These are phyloP conservation scores for Hydrocynus forskahlii DNA, from an alignment of 2,797 vertebrate genomes.

Conservation along the genomic window DNA sequence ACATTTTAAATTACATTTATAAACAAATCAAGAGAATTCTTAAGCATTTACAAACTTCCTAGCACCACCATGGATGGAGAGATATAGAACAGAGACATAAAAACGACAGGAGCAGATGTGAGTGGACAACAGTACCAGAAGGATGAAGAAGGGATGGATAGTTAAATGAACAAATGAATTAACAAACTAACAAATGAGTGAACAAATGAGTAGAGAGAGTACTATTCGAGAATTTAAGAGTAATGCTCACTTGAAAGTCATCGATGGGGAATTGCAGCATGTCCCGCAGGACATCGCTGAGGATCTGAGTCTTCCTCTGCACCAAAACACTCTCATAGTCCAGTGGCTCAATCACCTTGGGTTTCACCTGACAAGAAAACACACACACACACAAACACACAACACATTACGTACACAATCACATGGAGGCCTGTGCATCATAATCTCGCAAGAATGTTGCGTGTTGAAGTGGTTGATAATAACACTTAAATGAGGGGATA, in stretches of 20 bases:
- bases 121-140: neutral
- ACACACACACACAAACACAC: slow-evolving; percentile 32
- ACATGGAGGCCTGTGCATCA: neutral
- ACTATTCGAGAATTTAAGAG: neutral
- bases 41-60: too few relatives aligned
- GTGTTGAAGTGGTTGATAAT: too few relatives aligned
- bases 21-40: too few relatives aligned
- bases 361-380: slow-evolving; percentile 83
- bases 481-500: too few relatives aligned
- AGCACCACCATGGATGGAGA: too few relatives aligned
- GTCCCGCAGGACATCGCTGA: slow-evolving; percentile 91
- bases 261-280: slow-evolving; percentile 96
- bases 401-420: slow-evolving; percentile 8
- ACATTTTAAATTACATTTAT: too few relatives aligned
- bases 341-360: slow-evolving; percentile 93
- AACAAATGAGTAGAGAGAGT: neutral
- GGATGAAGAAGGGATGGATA: neutral
- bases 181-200: neutral
- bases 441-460: too few relatives aligned
- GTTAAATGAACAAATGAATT: neutral
- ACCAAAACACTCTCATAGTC: slow-evolving; percentile 95
- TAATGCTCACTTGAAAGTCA: slow-evolving; percentile 88
- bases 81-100: too few relatives aligned
- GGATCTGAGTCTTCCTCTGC: slow-evolving; percentile 95
- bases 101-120: neutral